These are phyloP conservation scores for Neotoma lepida DNA, from an alignment of 2,113 vertebrate genomes.

Conservation along the genomic window DNA sequence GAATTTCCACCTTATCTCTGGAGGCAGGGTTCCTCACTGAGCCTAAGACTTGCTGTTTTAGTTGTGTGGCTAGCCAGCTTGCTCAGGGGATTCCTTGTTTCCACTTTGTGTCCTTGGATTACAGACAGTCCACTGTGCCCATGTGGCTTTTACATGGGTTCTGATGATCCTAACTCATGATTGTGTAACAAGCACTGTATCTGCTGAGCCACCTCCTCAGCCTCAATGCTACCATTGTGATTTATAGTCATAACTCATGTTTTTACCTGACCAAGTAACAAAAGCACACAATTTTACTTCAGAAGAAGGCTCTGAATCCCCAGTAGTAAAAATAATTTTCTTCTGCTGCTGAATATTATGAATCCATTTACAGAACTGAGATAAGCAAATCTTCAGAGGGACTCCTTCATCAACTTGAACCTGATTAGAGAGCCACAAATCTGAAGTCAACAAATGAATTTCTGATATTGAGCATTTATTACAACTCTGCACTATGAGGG, in stretches of 20 bases:
- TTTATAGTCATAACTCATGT: not conserved
- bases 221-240: not conserved
- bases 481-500: not conserved
- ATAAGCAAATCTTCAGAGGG: conserved; percentile 93
- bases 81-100: not conserved
- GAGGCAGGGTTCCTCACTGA: not conserved
- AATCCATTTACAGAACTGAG: conserved; percentile 94
- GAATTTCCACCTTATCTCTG: too few species aligned
- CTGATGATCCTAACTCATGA: not conserved
- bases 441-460: not conserved
- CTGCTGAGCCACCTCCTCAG: not conserved
- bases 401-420: conserved; percentile 92
- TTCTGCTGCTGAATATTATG: conserved; percentile 89
- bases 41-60: not conserved
- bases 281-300: conserved; percentile 89
- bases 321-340: conserved; percentile 86
- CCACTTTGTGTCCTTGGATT: not conserved
- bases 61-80: not conserved
- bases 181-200: not conserved
- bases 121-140: not conserved
- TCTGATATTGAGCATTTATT: not conserved
- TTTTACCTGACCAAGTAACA: conserved; percentile 97
- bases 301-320: conserved; percentile 57
- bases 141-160: not conserved
- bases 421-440: conserved; percentile 82